phyloP scores from a whole-genome alignment of 2,113 vertebrate species.

The Channa maculata region DNA sequence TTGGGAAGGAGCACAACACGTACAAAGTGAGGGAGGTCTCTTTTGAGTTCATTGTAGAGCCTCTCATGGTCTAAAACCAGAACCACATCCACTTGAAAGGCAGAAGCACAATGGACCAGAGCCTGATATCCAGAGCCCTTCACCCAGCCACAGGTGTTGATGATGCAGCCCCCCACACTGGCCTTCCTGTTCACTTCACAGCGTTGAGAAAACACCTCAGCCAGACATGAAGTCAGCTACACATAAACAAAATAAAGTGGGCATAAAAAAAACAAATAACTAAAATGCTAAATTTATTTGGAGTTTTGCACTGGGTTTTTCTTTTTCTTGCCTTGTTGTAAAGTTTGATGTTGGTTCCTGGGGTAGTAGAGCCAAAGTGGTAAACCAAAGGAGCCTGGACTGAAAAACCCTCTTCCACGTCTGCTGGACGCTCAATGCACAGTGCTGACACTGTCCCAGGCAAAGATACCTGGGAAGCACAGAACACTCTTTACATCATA shows the following conservation, averaged over 20 bases:
- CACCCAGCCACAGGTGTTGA: constrained; percentile 99
- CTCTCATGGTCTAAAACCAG: constrained; percentile 97
- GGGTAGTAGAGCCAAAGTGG: constrained; percentile 97
- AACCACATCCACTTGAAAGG: constrained; percentile 97
- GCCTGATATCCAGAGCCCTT: constrained; percentile 98
- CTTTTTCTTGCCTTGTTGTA: constrained; percentile 92
- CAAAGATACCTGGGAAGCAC: constrained; percentile 86
- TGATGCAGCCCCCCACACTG: constrained; percentile 94
- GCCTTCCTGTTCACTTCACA: constrained; percentile 96
- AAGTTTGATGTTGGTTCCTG: constrained; percentile 98
- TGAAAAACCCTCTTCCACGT: constrained; percentile 97
- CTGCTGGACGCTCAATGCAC: constrained; percentile 95
- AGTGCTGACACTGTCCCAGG: constrained; percentile 95
- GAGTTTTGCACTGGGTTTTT: not conserved
- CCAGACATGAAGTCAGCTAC: constrained; percentile 93
- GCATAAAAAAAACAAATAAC: not conserved
- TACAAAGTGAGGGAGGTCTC: constrained; percentile 97
- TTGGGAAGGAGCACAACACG: constrained; percentile 94
- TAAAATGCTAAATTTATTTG: not conserved
- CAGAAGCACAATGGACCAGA: constrained; percentile 94
- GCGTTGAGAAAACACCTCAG: constrained; percentile 95
- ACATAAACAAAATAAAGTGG: not conserved
- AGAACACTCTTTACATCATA: not conserved
- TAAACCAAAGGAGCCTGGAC: constrained; percentile 98
- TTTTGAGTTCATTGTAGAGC: constrained; percentile 95